A percentile compares a stretch with the other conserved stretches of the same genome.
phyloP scores from a whole-genome alignment of 2,797 vertebrate species.

The Hafferia zeledoni region DNA sequence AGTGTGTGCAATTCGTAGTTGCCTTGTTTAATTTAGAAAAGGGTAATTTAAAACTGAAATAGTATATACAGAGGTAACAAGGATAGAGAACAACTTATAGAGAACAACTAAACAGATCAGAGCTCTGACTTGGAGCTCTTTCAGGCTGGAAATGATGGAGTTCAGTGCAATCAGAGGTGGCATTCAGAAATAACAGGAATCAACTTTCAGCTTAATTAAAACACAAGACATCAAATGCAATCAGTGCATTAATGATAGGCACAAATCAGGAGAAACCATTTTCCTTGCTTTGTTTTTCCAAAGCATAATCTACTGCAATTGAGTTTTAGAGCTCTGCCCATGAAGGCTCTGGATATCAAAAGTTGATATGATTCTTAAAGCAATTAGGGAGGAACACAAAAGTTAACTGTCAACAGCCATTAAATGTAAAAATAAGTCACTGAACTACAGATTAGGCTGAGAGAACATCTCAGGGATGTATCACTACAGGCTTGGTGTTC shows the following conservation, averaged over 20 bases:
- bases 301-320: not conserved
- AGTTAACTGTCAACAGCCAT: not conserved
- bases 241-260: not conserved
- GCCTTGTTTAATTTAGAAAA: not conserved
- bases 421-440: not conserved
- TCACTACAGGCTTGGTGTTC: not conserved
- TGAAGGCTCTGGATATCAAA: not conserved
- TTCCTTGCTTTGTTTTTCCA: not conserved
- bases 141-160: not conserved
- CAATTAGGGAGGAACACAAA: not conserved
- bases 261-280: not conserved
- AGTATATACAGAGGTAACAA: not conserved
- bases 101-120: not conserved
- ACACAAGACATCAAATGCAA: not conserved
- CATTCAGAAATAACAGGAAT: not conserved
- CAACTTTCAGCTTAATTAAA: not conserved
- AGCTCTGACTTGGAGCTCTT: not conserved
- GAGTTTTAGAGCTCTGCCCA: not conserved
- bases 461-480: not conserved
- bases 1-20: not conserved
- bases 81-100: not conserved
- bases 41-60: not conserved
- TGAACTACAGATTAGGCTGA: not conserved
- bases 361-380: not conserved
- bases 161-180: not conserved